A percentile compares a stretch with the other conserved stretches of the same genome.
Conservation (phyloP, 2,113 vertebrate genomes). For the Mustelus asterias region DNA sequence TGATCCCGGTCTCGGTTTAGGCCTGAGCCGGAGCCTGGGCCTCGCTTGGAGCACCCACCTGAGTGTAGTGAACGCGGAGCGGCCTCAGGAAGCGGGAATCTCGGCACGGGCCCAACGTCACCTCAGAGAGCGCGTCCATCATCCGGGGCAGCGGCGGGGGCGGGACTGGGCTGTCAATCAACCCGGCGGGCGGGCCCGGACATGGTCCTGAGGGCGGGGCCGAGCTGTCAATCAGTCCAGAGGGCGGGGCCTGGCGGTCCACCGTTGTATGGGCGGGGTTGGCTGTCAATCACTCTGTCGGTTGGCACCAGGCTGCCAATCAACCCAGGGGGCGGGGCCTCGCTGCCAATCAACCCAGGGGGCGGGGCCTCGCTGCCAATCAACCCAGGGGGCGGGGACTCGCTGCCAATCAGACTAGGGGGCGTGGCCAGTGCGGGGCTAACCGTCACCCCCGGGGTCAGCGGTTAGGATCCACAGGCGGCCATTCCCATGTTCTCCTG, state of each 20-base stretch:
- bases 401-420: background rate
- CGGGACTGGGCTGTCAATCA: background rate
- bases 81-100: slow-evolving; percentile 70
- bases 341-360: background rate
- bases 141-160: background rate
- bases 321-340: background rate
- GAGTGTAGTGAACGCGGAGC: slow-evolving; percentile 70
- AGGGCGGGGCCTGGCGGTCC: accelerated
- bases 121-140: slow-evolving; percentile 49
- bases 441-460: too few relatives aligned
- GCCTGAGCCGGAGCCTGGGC: background rate
- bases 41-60: slow-evolving; percentile 59
- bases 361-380: background rate
- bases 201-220: background rate
- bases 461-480: too few relatives aligned
- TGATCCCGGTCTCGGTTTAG: background rate
- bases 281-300: background rate
- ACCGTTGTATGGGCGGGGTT: background rate
- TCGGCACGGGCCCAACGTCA: slow-evolving; percentile 54
- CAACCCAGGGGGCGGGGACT: background rate
- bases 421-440: background rate
- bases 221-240: background rate
- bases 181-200: background rate
- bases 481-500: too few relatives aligned
- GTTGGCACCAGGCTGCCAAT: too few relatives aligned